Percentiles rank a stretch among this genome's conserved stretches.
phyloP scores from a whole-genome alignment of 2,888 invertebrate genomes.

The Lymantria monacha region DNA sequence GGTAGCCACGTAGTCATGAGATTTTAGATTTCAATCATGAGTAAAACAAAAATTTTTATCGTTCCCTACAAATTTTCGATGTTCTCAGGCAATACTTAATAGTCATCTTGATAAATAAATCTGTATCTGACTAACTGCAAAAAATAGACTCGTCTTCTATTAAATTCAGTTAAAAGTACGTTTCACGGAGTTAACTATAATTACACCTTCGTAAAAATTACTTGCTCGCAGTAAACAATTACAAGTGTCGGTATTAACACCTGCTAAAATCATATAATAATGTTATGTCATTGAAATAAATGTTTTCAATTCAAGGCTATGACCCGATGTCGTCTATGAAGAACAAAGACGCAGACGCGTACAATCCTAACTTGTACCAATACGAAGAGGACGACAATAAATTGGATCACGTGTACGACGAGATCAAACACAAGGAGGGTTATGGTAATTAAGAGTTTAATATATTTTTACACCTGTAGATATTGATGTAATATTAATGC shows the following conservation, averaged over 20 bases:
- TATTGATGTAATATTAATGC: not conserved
- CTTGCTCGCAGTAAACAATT: not conserved
- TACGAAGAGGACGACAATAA: conserved; percentile 89
- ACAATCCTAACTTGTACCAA: conserved; percentile 93
- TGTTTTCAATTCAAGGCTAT: conserved; percentile 60
- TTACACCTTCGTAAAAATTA: too few relatives aligned
- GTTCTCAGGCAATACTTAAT: too few relatives aligned
- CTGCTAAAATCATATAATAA: not conserved
- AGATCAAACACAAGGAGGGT: conserved; percentile 92
- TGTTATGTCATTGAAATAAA: not conserved
- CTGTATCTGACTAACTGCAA: too few relatives aligned
- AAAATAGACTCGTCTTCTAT: too few relatives aligned
- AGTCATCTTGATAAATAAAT: too few relatives aligned
- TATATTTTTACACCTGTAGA: not conserved
- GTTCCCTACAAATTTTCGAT: too few relatives aligned
- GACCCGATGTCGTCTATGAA: conserved; percentile 86
- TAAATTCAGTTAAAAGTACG: too few relatives aligned
- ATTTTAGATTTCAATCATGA: too few relatives aligned
- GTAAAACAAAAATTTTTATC: too few relatives aligned
- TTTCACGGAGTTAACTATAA: too few relatives aligned
- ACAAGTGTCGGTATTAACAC: not conserved
- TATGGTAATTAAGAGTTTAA: conserved; percentile 76
- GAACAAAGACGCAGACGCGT: conserved; percentile 92
- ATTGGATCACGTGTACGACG: conserved; percentile 93
- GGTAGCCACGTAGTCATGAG: too few relatives aligned